Conservation (phyloP, 2,113 vertebrate genomes). For the Falco punctatus region DNA sequence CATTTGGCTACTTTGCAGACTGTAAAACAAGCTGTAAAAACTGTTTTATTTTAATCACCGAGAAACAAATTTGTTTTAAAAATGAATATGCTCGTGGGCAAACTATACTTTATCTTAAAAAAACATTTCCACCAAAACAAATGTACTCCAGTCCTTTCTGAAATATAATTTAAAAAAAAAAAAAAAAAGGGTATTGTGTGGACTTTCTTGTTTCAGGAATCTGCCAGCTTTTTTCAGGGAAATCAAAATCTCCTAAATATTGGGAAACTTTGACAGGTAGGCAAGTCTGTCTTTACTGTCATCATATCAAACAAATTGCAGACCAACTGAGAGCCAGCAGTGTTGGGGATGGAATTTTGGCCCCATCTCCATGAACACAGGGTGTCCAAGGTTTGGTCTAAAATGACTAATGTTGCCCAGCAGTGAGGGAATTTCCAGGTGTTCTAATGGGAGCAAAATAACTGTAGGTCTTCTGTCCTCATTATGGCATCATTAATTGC, state of each 20-base stretch:
- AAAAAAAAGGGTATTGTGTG: not conserved
- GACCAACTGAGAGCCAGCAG: not conserved
- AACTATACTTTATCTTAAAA: not conserved
- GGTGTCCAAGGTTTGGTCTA: not conserved
- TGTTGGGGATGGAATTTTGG: not conserved
- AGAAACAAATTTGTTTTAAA: slow-evolving; percentile 28
- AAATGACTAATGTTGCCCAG: not conserved
- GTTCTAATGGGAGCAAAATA: not conserved
- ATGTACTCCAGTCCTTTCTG: not conserved
- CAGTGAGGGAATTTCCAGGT: not conserved
- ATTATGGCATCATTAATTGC: not conserved
- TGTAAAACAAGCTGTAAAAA: slow-evolving; percentile 18
- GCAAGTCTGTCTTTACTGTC: not conserved
- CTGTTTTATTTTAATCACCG: not conserved
- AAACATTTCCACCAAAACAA: not conserved
- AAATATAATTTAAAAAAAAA: not conserved
- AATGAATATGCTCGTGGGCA: not conserved
- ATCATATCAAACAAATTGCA: not conserved
- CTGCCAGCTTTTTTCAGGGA: not conserved
- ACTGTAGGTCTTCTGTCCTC: not conserved
- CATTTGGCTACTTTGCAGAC: slow-evolving; percentile 9
- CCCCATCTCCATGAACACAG: not conserved
- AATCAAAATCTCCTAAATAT: not conserved
- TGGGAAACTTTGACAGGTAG: not conserved
- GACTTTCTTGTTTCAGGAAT: not conserved